phyloP scores from a whole-genome alignment of 2,888 invertebrate species.

The Onthophagus sagittarius region DNA sequence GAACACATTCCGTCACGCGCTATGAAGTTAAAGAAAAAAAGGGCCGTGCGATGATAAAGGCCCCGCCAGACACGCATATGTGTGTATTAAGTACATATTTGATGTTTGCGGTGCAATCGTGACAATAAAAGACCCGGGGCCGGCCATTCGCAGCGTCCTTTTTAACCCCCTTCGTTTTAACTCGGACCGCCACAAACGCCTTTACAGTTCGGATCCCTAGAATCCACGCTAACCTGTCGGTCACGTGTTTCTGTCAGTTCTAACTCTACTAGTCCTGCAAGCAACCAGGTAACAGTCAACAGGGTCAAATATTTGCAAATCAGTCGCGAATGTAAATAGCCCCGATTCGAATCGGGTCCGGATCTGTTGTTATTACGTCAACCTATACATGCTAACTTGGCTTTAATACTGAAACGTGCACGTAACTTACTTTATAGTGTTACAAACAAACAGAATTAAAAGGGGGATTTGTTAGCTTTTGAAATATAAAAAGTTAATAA shows the following conservation, averaged over 20 bases:
- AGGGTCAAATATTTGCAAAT: slow-evolving; percentile 43
- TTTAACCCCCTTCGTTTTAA: slow-evolving; percentile 2
- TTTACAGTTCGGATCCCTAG: background rate
- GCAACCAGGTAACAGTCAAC: slow-evolving; percentile 40
- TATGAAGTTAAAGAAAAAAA: background rate
- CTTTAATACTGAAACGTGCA: slow-evolving; percentile 30
- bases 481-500: too few species aligned
- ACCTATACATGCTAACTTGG: slow-evolving; percentile 33
- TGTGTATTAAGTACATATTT: slow-evolving; percentile 33
- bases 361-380: slow-evolving; percentile 40
- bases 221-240: background rate
- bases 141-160: slow-evolving; percentile 10
- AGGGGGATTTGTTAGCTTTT: background rate
- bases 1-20: background rate
- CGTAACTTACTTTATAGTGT: slow-evolving; percentile 16
- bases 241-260: background rate
- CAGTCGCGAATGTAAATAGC: slow-evolving; percentile 41
- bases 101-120: slow-evolving; percentile 31
- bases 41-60: slow-evolving; percentile 22
- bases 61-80: slow-evolving; percentile 29
- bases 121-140: slow-evolving; percentile 26
- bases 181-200: background rate
- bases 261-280: slow-evolving; percentile 25
- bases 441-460: background rate
- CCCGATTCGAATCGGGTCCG: slow-evolving; percentile 37